phyloP scores from a whole-genome alignment of 1,140 invertebrate species.

The Drosophila orosa region DNA sequence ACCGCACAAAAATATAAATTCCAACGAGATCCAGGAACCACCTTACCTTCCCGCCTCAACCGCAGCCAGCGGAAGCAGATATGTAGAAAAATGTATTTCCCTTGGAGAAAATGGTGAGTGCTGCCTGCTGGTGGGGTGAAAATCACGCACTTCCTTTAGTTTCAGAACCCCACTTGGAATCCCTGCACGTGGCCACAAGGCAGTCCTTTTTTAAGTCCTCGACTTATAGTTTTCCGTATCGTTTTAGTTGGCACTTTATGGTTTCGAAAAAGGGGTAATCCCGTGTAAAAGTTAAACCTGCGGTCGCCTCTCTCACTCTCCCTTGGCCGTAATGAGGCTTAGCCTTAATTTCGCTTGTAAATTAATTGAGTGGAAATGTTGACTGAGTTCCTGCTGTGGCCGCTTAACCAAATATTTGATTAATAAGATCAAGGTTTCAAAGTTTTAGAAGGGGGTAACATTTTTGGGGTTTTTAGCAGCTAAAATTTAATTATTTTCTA shows the following conservation, averaged over 20 bases:
- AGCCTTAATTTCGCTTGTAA: constrained; percentile 52
- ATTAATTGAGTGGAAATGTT: constrained; percentile 64
- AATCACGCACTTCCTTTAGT: constrained; percentile 43
- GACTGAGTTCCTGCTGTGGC: constrained; percentile 17
- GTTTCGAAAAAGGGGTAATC: constrained; percentile 25
- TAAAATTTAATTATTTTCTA: not conserved
- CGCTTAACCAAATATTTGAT: constrained; percentile 30
- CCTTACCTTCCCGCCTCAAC: constrained; percentile 27
- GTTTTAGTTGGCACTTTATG: constrained; percentile 48
- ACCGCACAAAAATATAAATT: constrained; percentile 63
- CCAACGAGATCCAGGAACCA: constrained; percentile 39
- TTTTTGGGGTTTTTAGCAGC: not conserved
- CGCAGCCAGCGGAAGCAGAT: constrained; percentile 25
- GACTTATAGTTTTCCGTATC: constrained; percentile 64
- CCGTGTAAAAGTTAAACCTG: constrained; percentile 46
- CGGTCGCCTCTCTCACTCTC: constrained; percentile 3
- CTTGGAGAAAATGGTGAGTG: constrained; percentile 55
- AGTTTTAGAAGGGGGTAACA: not conserved
- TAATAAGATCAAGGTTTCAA: constrained; percentile 22
- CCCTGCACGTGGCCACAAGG: constrained; percentile 54
- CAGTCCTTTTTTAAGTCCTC: constrained; percentile 58
- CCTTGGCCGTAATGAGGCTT: constrained; percentile 56
- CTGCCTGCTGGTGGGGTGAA: constrained; percentile 4
- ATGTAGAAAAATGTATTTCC: constrained; percentile 65
- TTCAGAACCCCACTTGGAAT: constrained; percentile 4